A percentile compares a stretch with the other conserved stretches of the same genome.
phyloP scores from a whole-genome alignment of 1,140 invertebrate species.

The Cephus cinctus region DNA sequence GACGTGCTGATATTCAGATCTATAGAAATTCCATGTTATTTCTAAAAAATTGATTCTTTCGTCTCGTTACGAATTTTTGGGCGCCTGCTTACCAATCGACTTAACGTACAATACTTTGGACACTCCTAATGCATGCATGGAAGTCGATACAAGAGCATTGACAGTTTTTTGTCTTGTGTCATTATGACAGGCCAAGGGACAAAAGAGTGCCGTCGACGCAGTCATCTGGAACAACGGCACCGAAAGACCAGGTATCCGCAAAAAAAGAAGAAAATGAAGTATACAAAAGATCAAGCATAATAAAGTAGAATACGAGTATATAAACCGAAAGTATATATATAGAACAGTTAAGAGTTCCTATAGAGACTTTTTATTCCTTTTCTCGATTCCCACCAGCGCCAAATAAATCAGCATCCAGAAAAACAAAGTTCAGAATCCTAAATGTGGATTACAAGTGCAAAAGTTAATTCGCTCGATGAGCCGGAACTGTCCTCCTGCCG shows the following conservation, averaged over 20 bases:
- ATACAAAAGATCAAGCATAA: constrained; percentile 1
- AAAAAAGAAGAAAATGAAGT: neutral
- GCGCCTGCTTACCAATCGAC: too few species aligned
- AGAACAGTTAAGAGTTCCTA: too few species aligned
- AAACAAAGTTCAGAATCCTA: neutral
- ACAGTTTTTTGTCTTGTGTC: constrained; percentile 37
- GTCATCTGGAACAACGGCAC: constrained; percentile 26
- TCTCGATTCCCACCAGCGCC: too few species aligned
- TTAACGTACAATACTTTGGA: neutral
- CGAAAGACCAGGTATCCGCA: constrained; percentile 26
- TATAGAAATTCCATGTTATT: too few species aligned
- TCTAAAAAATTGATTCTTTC: too few species aligned
- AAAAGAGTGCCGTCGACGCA: constrained; percentile 36
- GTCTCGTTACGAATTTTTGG: too few species aligned
- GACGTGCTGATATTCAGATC: too few species aligned
- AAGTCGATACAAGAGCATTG: constrained; percentile 34
- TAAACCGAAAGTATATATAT: too few species aligned
- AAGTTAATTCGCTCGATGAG: too few species aligned
- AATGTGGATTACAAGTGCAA: too few species aligned
- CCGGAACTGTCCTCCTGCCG: neutral
- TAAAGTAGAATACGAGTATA: too few species aligned
- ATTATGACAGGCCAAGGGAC: constrained; percentile 38
- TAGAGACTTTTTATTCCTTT: too few species aligned
- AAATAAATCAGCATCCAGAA: neutral
- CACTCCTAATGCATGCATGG: constrained; percentile 34